Conservation (phyloP, 2,113 vertebrate species). For the Lucifuga dentata region DNA sequence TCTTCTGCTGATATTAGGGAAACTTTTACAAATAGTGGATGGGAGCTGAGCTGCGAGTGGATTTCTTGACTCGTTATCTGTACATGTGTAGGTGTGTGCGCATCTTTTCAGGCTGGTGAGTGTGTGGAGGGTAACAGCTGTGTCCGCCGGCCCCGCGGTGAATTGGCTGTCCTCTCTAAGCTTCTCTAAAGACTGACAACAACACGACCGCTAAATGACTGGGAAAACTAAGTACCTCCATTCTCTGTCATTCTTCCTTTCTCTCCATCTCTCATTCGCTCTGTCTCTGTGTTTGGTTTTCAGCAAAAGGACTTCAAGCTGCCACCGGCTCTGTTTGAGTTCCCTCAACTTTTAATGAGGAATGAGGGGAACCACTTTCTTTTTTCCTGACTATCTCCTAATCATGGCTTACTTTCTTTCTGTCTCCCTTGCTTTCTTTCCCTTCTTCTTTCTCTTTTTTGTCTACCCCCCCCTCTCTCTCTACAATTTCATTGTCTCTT, state of each 20-base stretch:
- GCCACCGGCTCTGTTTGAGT: conserved; percentile 78
- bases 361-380: conserved; percentile 51
- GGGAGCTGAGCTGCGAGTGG: too few relatives aligned
- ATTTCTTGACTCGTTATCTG: neutral
- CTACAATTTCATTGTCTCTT: conserved; percentile 37
- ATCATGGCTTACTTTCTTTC: conserved; percentile 46
- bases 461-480: neutral
- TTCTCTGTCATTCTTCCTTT: conserved; percentile 69
- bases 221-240: conserved; percentile 71
- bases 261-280: conserved; percentile 52
- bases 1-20: too few relatives aligned
- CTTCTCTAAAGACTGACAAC: conserved; percentile 69
- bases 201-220: conserved; percentile 71
- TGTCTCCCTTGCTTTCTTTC: conserved; percentile 28
- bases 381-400: conserved; percentile 46
- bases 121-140: conserved; percentile 58
- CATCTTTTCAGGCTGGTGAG: conserved; percentile 6
- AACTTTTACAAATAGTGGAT: too few relatives aligned
- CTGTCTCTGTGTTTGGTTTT: conserved; percentile 70
- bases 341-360: conserved; percentile 79
- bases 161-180: conserved; percentile 61
- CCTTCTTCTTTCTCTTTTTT: neutral
- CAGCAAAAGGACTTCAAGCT: conserved; percentile 70
- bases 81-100: conserved; percentile 2
- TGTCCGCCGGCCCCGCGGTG: conserved; percentile 43